phyloP scores from a whole-genome alignment of 2,113 vertebrate genomes.

The Oreochromis niloticus region DNA sequence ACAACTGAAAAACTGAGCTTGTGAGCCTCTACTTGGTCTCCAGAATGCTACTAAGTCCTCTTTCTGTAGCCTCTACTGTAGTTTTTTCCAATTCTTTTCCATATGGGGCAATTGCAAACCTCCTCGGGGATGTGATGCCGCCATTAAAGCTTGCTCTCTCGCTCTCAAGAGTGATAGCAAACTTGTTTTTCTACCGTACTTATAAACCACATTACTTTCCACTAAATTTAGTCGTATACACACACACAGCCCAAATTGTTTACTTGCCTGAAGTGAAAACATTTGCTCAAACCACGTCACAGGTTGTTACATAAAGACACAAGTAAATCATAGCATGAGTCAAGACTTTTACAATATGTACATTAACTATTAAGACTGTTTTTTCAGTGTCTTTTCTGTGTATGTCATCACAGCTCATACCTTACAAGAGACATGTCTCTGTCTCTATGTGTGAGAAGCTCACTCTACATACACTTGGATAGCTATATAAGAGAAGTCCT shows the following conservation, averaged over 20 bases:
- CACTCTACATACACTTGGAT: neutral
- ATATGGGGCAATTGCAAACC: neutral
- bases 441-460: neutral
- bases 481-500: neutral
- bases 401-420: neutral
- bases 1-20: neutral
- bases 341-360: neutral
- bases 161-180: neutral
- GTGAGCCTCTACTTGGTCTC: neutral
- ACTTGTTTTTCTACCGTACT: neutral
- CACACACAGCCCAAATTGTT: neutral
- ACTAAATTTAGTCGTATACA: neutral
- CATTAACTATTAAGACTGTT: neutral
- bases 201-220: neutral
- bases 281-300: slow-evolving; percentile 9
- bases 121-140: neutral
- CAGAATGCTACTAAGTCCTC: neutral
- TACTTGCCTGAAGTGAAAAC: slow-evolving; percentile 21
- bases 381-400: neutral
- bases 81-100: neutral
- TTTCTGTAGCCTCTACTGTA: neutral
- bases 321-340: neutral
- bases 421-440: neutral
- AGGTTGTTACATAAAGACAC: slow-evolving; percentile 1
- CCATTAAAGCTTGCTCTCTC: neutral